These are phyloP conservation scores for Maccullochella peelii DNA, from an alignment of 2,113 vertebrate genomes.

Conservation along the genomic window DNA sequence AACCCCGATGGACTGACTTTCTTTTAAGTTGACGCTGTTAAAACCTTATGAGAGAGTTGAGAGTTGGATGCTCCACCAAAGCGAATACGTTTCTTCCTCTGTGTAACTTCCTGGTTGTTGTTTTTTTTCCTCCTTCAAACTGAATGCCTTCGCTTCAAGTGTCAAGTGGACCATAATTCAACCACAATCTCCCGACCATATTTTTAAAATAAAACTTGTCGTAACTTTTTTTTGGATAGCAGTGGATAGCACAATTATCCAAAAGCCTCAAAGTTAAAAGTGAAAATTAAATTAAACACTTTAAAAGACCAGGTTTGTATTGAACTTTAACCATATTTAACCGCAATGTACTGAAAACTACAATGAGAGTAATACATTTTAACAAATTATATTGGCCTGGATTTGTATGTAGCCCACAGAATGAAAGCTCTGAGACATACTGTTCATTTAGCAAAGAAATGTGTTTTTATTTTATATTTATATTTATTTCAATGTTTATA, in stretches of 20 bases:
- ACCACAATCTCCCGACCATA: accelerated
- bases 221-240: neutral
- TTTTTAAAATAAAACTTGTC: slow-evolving; percentile 7
- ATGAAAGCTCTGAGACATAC: neutral
- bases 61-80: slow-evolving; percentile 7
- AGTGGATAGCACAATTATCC: neutral
- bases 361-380: neutral
- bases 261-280: neutral
- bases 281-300: neutral
- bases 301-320: neutral
- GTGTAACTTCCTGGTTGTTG: slow-evolving; percentile 80
- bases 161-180: neutral
- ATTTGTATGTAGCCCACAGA: neutral
- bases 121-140: slow-evolving; percentile 37
- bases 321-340: neutral
- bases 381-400: neutral
- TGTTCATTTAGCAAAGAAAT: neutral
- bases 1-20: neutral
- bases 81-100: slow-evolving; percentile 32
- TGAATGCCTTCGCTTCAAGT: slow-evolving; percentile 56
- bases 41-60: neutral
- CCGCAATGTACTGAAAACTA: neutral
- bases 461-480: neutral
- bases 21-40: neutral
- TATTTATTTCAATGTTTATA: neutral